phyloP scores from a whole-genome alignment of 2,113 vertebrate genomes.

The Cichladusa arquata region DNA sequence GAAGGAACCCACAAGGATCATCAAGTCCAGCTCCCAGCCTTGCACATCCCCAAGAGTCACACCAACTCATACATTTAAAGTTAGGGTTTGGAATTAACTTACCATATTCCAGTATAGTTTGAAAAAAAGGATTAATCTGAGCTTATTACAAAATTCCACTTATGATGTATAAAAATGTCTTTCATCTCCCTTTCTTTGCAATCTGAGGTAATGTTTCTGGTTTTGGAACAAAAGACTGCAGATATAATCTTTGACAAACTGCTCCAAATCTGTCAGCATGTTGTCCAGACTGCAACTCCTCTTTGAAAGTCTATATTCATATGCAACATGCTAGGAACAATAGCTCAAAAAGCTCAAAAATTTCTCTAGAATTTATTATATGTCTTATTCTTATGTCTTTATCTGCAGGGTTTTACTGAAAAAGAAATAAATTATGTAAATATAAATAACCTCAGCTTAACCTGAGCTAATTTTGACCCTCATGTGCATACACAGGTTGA shows the following conservation, averaged over 20 bases:
- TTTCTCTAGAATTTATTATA: not conserved
- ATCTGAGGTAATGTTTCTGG: not conserved
- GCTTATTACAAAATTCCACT: not conserved
- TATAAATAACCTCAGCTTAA: not conserved
- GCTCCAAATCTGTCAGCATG: not conserved
- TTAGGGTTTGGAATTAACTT: not conserved
- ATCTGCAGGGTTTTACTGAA: not conserved
- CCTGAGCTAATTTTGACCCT: not conserved
- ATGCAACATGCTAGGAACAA: not conserved
- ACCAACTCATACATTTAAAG: not conserved
- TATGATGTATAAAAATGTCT: not conserved
- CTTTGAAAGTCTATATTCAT: not conserved
- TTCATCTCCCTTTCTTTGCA: not conserved
- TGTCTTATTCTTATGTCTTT: not conserved
- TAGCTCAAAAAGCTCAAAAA: not conserved
- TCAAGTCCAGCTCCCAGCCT: rapidly evolving
- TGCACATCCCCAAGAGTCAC: not conserved
- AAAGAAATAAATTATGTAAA: not conserved
- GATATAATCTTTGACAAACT: not conserved
- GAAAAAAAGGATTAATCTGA: not conserved
- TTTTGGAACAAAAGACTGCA: not conserved
- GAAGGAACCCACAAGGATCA: not conserved
- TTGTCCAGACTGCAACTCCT: not conserved
- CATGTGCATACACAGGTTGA: not conserved
- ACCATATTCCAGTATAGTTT: not conserved